A percentile compares a stretch with the other conserved stretches of the same genome.
Evolutionary conservation across 2,113 vertebrate species (phyloP).

Genomic region (Salvelinus alpinus): DNA sequence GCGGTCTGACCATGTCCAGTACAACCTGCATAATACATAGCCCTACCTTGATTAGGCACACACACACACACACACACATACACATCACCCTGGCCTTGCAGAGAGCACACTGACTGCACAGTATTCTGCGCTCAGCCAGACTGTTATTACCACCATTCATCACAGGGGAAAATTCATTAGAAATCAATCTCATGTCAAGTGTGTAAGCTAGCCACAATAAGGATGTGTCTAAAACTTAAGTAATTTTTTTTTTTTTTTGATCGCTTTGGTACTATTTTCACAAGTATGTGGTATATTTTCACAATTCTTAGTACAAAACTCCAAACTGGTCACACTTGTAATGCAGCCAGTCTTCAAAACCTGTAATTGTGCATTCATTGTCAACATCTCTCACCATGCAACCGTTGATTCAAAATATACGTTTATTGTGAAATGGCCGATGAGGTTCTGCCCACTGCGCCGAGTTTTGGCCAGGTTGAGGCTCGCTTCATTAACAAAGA

Average conservation of each 20-base stretch:
- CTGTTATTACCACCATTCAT: slow-evolving; percentile 64
- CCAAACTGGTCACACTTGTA: too few species aligned
- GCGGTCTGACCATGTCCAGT: slow-evolving; percentile 44
- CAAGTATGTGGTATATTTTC: too few species aligned
- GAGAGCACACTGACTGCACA: slow-evolving; percentile 26
- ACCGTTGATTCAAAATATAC: too few species aligned
- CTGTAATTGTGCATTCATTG: background rate
- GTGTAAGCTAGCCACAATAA: background rate
- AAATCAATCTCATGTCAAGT: slow-evolving; percentile 57
- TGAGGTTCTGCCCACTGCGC: too few species aligned
- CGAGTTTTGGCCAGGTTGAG: too few species aligned
- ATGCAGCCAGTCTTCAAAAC: background rate
- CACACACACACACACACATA: too few species aligned
- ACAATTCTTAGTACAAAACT: too few species aligned
- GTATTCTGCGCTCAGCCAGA: slow-evolving; percentile 50
- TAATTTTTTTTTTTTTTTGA: background rate
- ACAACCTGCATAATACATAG: slow-evolving; percentile 49
- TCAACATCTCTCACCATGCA: too few species aligned
- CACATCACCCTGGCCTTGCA: background rate
- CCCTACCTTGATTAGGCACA: slow-evolving; percentile 45
- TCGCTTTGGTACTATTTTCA: background rate
- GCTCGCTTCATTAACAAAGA: too few species aligned
- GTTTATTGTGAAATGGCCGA: too few species aligned
- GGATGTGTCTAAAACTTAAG: background rate
- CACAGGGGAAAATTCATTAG: slow-evolving; percentile 57